These are phyloP conservation scores for Perizoma flavofasciatum DNA, from an alignment of 2,888 invertebrate genomes.

Conservation along the genomic window DNA sequence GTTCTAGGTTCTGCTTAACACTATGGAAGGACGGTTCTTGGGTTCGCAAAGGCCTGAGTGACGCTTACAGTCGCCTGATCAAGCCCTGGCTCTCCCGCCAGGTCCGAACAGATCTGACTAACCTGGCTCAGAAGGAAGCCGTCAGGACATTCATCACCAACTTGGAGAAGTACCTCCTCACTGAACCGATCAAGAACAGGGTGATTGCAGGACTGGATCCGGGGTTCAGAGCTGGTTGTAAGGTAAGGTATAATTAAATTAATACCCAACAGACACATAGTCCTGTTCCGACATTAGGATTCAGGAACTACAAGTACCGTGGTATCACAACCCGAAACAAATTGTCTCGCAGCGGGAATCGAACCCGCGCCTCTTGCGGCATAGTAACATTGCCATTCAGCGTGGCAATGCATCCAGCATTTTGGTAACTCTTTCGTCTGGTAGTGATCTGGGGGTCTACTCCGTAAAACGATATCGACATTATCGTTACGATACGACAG, in stretches of 20 bases:
- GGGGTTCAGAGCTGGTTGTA: slow-evolving; percentile 95
- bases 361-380: too few species aligned
- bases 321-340: too few species aligned
- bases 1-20: slow-evolving; percentile 66
- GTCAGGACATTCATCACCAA: slow-evolving; percentile 94
- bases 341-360: too few species aligned
- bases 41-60: slow-evolving; percentile 70
- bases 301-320: too few species aligned
- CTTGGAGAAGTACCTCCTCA: slow-evolving; percentile 91
- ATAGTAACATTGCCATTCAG: too few species aligned
- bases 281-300: too few species aligned
- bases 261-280: too few species aligned
- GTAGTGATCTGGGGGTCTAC: too few species aligned
- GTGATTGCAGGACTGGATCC: slow-evolving; percentile 95
- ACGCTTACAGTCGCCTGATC: slow-evolving; percentile 75
- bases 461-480: too few species aligned
- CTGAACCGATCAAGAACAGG: slow-evolving; percentile 91
- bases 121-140: slow-evolving; percentile 91
- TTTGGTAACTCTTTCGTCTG: too few species aligned
- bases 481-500: too few species aligned
- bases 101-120: slow-evolving; percentile 89
- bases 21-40: slow-evolving; percentile 68
- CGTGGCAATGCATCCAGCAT: too few species aligned
- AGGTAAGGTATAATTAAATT: slow-evolving; percentile 72
- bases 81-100: slow-evolving; percentile 87